Conservation (phyloP, 2,888 invertebrate genomes). For the Pseudococcus jackbeardsleyi region DNA sequence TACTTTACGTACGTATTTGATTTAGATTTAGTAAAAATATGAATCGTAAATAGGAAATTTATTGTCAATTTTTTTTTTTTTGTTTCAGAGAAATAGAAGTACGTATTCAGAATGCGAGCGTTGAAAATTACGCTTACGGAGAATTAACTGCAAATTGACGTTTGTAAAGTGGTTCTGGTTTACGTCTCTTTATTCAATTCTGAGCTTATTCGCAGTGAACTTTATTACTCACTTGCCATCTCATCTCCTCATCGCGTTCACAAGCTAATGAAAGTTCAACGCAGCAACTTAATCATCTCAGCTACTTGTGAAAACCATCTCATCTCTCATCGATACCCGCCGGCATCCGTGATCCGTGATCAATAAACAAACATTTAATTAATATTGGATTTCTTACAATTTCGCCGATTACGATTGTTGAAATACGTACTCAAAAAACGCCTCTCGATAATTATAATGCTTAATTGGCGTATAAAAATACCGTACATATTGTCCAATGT, state of each 20-base stretch:
- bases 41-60: not conserved
- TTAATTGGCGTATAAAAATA: constrained; percentile 53
- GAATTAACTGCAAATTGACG: too few relatives aligned
- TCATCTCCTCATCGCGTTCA: not conserved
- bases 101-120: too few relatives aligned
- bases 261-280: not conserved
- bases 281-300: not conserved
- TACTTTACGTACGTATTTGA: not conserved
- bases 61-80: not conserved
- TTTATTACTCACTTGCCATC: too few relatives aligned
- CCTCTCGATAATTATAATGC: constrained; percentile 14
- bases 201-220: too few relatives aligned
- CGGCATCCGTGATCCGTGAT: not conserved
- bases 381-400: constrained; percentile 11
- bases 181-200: too few relatives aligned
- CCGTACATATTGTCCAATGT: constrained; percentile 55
- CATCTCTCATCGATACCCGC: not conserved
- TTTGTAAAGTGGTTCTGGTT: too few relatives aligned
- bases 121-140: too few relatives aligned
- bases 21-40: not conserved
- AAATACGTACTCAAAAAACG: constrained; percentile 1
- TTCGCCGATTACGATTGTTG: constrained; percentile 22
- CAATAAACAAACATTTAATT: constrained; percentile 29
- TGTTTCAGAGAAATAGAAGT: not conserved
- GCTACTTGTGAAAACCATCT: constrained; percentile 16